Evolutionary conservation across 2,888 invertebrate genomes (phyloP).

Genomic region (Archaeoteleia sp.): DNA sequence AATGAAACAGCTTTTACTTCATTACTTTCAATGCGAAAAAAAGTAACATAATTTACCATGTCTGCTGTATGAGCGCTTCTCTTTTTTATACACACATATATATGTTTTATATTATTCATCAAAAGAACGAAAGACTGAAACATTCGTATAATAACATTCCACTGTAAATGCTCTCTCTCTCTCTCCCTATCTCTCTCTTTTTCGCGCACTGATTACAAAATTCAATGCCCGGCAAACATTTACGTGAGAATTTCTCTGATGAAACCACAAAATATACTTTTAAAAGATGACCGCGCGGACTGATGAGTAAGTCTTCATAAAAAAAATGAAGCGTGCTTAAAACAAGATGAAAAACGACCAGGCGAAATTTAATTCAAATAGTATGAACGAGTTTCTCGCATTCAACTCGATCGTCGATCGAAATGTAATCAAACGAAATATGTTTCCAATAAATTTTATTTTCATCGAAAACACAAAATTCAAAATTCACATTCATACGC

Average conservation of each 20-base stretch:
- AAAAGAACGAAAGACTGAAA: slow-evolving; percentile 15
- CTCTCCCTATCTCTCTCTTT: no score
- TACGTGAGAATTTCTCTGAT: slow-evolving; percentile 20
- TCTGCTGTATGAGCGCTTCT: neutral
- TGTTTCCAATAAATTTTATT: no score
- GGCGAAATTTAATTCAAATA: slow-evolving; percentile 2
- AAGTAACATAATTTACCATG: slow-evolving; percentile 17
- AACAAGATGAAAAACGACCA: neutral
- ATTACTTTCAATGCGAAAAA: slow-evolving; percentile 24
- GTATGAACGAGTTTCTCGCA: neutral
- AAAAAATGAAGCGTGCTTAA: slow-evolving; percentile 6
- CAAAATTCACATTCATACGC: no score
- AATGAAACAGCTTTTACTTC: slow-evolving; percentile 24
- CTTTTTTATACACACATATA: slow-evolving; percentile 13
- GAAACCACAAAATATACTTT: slow-evolving; percentile 16
- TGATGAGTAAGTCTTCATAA: slow-evolving; percentile 1
- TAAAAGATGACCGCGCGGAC: slow-evolving; percentile 5
- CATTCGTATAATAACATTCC: slow-evolving; percentile 18
- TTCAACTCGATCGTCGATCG: no score
- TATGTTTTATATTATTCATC: slow-evolving; percentile 29
- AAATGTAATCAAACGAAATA: no score
- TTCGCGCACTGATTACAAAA: slow-evolving; percentile 29
- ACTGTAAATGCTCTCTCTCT: slow-evolving; percentile 16
- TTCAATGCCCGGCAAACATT: slow-evolving; percentile 25
- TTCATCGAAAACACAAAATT: no score